Evolutionary conservation across 2,797 vertebrate genomes (phyloP).

Genomic region (Micropoecilia bifurca): DNA sequence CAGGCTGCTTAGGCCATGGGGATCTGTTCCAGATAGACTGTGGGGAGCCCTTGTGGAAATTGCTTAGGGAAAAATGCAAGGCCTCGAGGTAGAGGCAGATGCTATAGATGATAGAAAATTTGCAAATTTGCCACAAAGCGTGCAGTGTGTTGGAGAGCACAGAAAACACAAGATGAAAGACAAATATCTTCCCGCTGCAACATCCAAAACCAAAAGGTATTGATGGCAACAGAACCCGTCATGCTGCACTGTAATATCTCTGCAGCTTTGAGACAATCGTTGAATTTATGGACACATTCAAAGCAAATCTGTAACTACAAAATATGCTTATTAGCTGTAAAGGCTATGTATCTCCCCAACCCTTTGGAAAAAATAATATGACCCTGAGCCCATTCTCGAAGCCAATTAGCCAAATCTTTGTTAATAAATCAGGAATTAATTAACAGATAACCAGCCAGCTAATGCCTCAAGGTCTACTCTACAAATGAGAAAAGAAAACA

Average conservation of each 20-base stretch:
- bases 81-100: slow-evolving; percentile 60
- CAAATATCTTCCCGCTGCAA: slow-evolving; percentile 36
- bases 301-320: slow-evolving; percentile 15
- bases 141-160: slow-evolving; percentile 27
- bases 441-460: slow-evolving; percentile 51
- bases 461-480: slow-evolving; percentile 40
- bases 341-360: slow-evolving; percentile 17
- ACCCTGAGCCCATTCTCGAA: slow-evolving; percentile 34
- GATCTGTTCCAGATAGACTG: slow-evolving; percentile 41
- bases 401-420: slow-evolving; percentile 52
- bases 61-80: slow-evolving; percentile 51
- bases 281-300: slow-evolving; percentile 26
- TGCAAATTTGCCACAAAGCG: slow-evolving; percentile 46
- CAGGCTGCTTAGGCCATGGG: slow-evolving; percentile 28
- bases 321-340: slow-evolving; percentile 22
- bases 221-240: slow-evolving; percentile 22
- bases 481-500: slow-evolving; percentile 42
- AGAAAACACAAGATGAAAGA: slow-evolving; percentile 45
- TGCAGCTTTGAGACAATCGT: slow-evolving; percentile 30
- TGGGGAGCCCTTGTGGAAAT: slow-evolving; percentile 51
- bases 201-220: slow-evolving; percentile 42
- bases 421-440: slow-evolving; percentile 63
- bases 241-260: neutral
- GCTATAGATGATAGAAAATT: slow-evolving; percentile 56
- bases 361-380: slow-evolving; percentile 20